These are phyloP conservation scores for Melieria crassipennis DNA, from an alignment of 2,888 invertebrate species.

Conservation along the genomic window DNA sequence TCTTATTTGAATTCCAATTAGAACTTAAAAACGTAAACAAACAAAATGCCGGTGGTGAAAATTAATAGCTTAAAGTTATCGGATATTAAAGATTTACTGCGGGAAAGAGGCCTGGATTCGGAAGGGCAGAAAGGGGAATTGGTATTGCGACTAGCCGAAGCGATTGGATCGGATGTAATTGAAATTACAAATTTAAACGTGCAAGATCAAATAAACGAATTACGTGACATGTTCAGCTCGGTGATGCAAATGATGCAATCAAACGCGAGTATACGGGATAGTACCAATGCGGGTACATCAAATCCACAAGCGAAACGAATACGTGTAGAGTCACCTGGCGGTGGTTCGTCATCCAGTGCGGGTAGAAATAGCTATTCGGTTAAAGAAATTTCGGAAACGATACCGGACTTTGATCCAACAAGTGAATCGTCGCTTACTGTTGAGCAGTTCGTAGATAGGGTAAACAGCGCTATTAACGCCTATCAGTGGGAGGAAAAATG, in stretches of 20 bases:
- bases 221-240: constrained; percentile 19
- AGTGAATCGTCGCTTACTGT: constrained; percentile 20
- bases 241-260: constrained; percentile 11
- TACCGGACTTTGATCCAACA: constrained; percentile 29
- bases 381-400: constrained; percentile 30
- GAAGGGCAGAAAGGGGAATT: no score
- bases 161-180: no score
- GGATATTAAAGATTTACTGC: no score
- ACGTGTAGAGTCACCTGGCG: neutral
- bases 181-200: neutral
- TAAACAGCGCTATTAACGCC: constrained; percentile 21
- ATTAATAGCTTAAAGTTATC: no score
- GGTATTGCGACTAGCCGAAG: no score
- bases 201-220: constrained; percentile 16
- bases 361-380: constrained; percentile 14
- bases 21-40: no score
- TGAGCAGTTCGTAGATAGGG: constrained; percentile 27
- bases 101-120: no score
- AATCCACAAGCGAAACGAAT: neutral
- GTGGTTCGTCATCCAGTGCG: neutral
- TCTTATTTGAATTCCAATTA: no score
- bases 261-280: neutral
- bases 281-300: neutral
- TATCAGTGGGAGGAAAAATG: constrained; percentile 30
- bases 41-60: no score